Percentiles rank a stretch among this genome's conserved stretches.
phyloP scores from a whole-genome alignment of 2,113 vertebrate species.

The Prionailurus bengalensis region DNA sequence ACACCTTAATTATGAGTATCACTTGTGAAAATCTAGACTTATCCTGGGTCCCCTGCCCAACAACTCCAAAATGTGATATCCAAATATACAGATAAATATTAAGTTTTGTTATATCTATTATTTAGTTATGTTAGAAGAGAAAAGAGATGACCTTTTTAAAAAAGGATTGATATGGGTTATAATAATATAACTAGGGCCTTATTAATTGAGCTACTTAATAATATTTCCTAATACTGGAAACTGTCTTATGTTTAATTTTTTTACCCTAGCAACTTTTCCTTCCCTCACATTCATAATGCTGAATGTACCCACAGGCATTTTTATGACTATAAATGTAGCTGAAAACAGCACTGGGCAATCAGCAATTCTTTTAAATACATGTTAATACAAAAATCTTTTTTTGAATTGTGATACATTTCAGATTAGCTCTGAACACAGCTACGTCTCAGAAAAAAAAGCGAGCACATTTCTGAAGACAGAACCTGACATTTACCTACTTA shows the following conservation, averaged over 20 bases:
- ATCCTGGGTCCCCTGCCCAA: not conserved
- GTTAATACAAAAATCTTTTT: not conserved
- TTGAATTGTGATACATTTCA: not conserved
- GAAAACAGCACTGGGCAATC: not conserved
- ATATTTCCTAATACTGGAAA: not conserved
- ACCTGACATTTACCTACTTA: not conserved
- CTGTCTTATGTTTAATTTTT: not conserved
- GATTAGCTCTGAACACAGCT: not conserved
- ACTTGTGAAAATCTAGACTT: not conserved
- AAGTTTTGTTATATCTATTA: not conserved
- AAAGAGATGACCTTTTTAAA: not conserved
- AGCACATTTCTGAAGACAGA: not conserved
- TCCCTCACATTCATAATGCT: not conserved
- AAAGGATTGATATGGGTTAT: not conserved
- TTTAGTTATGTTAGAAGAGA: slow-evolving; percentile 7
- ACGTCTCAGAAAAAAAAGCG: not conserved
- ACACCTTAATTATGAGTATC: not conserved
- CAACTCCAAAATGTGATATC: not conserved
- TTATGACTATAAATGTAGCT: not conserved
- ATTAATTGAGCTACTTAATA: not conserved
- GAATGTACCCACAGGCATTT: not conserved
- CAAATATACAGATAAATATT: slow-evolving; percentile 12
- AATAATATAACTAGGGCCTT: not conserved
- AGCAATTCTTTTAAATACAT: not conserved
- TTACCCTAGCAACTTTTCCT: not conserved